Evolutionary conservation across 2,888 invertebrate species (phyloP).

Genomic region (Keiferia lycopersicella): DNA sequence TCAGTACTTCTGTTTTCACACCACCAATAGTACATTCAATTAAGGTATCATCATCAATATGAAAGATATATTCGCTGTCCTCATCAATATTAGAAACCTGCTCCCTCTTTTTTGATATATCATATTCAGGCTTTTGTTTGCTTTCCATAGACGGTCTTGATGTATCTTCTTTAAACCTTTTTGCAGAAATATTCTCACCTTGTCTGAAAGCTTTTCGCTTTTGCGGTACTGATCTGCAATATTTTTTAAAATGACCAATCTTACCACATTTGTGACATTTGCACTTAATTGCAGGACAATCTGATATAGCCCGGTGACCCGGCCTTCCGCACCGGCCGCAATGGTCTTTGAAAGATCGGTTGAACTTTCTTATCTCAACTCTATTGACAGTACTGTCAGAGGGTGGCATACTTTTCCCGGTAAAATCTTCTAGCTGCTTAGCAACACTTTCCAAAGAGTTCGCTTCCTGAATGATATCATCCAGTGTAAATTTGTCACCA

Average conservation of each 20-base stretch:
- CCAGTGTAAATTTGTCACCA: background rate
- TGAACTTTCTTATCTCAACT: background rate
- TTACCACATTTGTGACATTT: slow-evolving; percentile 31
- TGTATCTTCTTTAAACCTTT: background rate
- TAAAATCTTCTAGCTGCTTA: background rate
- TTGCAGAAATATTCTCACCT: slow-evolving; percentile 23
- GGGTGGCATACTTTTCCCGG: background rate
- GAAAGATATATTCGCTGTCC: slow-evolving; percentile 12
- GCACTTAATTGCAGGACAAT: background rate
- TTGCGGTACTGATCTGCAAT: slow-evolving; percentile 18
- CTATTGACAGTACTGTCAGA: background rate
- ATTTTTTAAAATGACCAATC: slow-evolving; percentile 28
- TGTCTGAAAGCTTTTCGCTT: slow-evolving; percentile 18
- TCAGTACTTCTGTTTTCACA: background rate
- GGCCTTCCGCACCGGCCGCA: background rate
- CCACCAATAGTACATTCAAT: slow-evolving; percentile 1
- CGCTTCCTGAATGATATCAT: background rate
- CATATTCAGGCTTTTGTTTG: background rate
- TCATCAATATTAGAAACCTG: slow-evolving; percentile 2
- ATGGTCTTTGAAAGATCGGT: background rate
- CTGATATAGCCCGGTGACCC: background rate
- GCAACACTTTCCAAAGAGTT: background rate
- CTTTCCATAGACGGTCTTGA: no score
- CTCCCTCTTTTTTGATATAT: background rate
- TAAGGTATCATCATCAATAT: background rate